Conservation (phyloP, 2,888 invertebrate species). For the Parnassius glacialis region DNA sequence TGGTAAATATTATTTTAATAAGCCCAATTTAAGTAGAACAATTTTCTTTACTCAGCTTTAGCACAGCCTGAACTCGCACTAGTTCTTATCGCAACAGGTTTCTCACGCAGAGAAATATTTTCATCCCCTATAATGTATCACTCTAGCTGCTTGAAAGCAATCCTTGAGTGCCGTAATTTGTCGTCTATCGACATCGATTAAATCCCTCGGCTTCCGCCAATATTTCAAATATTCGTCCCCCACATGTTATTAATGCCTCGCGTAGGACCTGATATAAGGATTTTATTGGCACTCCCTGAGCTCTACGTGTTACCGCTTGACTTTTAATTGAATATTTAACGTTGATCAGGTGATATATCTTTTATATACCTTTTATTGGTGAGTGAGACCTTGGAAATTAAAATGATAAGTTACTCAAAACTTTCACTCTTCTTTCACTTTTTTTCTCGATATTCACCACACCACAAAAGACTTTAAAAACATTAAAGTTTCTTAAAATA, state of each 20-base stretch:
- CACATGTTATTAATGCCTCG: constrained; percentile 55
- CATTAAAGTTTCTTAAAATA: too few species aligned
- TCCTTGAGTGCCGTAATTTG: constrained; percentile 44
- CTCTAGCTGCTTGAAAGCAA: constrained; percentile 48
- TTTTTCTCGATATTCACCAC: too few species aligned
- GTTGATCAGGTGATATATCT: constrained; percentile 45
- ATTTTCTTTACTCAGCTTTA: constrained; percentile 7
- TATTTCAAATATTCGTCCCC: constrained; percentile 47
- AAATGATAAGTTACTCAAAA: too few species aligned
- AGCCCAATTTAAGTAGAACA: too few species aligned
- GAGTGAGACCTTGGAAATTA: too few species aligned
- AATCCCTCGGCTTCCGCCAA: constrained; percentile 38
- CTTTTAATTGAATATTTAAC: constrained; percentile 60
- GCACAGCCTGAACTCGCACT: constrained; percentile 38
- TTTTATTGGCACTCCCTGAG: constrained; percentile 46
- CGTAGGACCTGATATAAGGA: constrained; percentile 56
- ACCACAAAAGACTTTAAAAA: too few species aligned
- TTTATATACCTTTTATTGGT: constrained; percentile 10
- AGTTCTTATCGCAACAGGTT: constrained; percentile 71
- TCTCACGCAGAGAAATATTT: constrained; percentile 66
- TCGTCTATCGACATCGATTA: constrained; percentile 40
- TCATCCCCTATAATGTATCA: constrained; percentile 72
- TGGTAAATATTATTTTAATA: too few species aligned
- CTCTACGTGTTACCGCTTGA: constrained; percentile 39
- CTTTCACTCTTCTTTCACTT: too few species aligned